Base-by-base conservation (phyloP, 1,140 invertebrate species). In the Drosophila varians region DNA sequence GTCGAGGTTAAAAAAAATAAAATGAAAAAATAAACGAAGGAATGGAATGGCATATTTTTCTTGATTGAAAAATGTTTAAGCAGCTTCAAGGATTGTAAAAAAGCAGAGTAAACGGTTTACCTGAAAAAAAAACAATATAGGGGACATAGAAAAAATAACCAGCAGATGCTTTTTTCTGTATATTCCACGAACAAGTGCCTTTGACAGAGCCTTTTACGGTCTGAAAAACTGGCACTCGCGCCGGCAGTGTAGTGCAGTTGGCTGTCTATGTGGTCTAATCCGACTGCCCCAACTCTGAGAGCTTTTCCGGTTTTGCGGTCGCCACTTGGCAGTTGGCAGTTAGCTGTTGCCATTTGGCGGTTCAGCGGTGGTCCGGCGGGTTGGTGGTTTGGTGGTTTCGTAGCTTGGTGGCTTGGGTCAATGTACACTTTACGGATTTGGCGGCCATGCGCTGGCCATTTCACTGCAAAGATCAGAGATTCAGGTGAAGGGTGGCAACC, bases 341-440 rank as follows among this genome's bases (percentile, higher is more conserved):
- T 47, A 19, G 11, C 16, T 21, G 45, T 43, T 42, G 54, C 21
- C 28, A 55, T 46, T 55, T 46, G 23, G 53, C 25, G 16, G 11
- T 54, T 38, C 54, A 12, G 21, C 28, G 40, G 21, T 45, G 38
- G 38, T 42, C 38, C 38, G 2, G 38, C 14, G 45, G 21, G 14
- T 18, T 34, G 42, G 36, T n/a, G 18, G 66, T 56, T 69, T 38
- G 38, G 42, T 40, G 34, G 55, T 28, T 42, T 77, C 56, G 68
- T 23, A 53, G 56, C 49, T 45, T 36, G 16, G 43, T 26, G 57
- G 34, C 40, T 65, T 66, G 82, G 82, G 82, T 87, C 82, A 86
- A 86, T 86, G 82, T 58, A 87, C 80, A 86, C 62, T 86, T 87
- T 80, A 87, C 82, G 82, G 82, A 86, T 87, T 86, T 82, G 66